Percentiles rank a stretch among this genome's conserved stretches.
Conservation (phyloP, 2,113 vertebrate genomes). For the Phylloscopus trochilus region DNA sequence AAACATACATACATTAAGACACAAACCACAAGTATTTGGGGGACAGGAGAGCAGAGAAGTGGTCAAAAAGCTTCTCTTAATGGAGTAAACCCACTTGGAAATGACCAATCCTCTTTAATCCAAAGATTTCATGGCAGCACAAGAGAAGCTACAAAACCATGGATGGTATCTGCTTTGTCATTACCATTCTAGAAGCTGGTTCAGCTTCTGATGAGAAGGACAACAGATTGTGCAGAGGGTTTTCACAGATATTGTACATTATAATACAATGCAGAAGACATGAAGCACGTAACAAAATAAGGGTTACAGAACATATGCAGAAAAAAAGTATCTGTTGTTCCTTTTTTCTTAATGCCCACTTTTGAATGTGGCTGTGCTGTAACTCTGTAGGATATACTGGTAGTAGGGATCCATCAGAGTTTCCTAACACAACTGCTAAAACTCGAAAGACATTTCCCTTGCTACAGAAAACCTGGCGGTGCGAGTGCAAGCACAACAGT, state of each 20-base stretch:
- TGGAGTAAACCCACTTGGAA: neutral
- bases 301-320: neutral
- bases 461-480: neutral
- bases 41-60: neutral
- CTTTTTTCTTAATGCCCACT: neutral
- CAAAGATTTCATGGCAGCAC: neutral
- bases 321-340: neutral
- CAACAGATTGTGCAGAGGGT: neutral
- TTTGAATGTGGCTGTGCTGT: neutral
- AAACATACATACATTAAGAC: neutral
- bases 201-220: neutral
- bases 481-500: neutral
- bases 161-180: neutral
- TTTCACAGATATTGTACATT: neutral
- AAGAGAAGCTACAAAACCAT: neutral
- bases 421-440: neutral
- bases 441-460: neutral
- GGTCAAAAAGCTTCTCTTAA: neutral
- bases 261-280: neutral
- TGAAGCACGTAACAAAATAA: neutral
- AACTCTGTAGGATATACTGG: neutral
- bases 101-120: neutral
- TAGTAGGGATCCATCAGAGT: neutral
- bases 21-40: neutral
- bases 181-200: neutral